Evolutionary conservation across 2,113 vertebrate genomes (phyloP).

Genomic region (Emydura subglobosa): DNA sequence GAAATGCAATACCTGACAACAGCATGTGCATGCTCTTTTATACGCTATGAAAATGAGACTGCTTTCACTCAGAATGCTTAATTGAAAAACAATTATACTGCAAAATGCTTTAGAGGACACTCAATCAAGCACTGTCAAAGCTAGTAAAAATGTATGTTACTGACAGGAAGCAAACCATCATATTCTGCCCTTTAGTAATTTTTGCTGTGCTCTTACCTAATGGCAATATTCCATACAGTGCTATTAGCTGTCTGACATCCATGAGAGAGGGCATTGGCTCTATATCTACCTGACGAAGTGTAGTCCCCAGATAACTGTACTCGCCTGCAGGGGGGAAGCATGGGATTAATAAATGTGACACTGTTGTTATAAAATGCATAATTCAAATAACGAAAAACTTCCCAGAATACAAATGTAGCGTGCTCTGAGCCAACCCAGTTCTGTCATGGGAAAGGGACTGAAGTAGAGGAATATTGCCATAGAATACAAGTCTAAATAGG

Average conservation of each 20-base stretch:
- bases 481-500: background rate
- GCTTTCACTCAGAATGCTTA: background rate
- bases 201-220: slow-evolving; percentile 79
- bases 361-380: rapidly evolving
- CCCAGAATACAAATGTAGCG: rapidly evolving
- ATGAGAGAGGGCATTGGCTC: slow-evolving; percentile 87
- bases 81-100: slow-evolving; percentile 42
- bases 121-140: slow-evolving; percentile 39
- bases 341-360: background rate
- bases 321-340: slow-evolving; percentile 77
- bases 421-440: rapidly evolving
- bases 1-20: background rate
- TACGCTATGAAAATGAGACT: background rate
- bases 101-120: background rate
- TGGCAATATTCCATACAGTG: slow-evolving; percentile 85
- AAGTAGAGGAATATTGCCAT: background rate
- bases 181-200: background rate
- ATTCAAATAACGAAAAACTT: background rate
- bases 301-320: slow-evolving; percentile 81
- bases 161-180: background rate
- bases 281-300: slow-evolving; percentile 64
- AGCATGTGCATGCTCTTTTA: background rate
- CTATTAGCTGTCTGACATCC: slow-evolving; percentile 85
- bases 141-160: background rate
- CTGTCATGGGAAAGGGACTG: rapidly evolving